Conservation (phyloP, 2,888 invertebrate species). For the Galerucella calmariensis region DNA sequence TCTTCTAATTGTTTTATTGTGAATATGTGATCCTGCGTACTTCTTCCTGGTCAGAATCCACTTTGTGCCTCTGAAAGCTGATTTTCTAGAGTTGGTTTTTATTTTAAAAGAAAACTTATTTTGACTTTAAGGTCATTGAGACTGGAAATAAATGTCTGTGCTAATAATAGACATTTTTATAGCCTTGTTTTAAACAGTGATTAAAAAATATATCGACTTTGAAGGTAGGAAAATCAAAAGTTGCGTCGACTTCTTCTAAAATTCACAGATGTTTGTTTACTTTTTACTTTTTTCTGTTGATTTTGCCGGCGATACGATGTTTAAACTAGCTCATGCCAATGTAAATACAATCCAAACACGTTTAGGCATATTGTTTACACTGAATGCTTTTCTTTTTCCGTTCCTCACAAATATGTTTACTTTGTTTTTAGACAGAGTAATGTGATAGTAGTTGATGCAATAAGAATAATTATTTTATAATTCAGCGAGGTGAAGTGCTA, state of each 20-base stretch:
- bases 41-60: no score
- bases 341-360: conserved; percentile 54
- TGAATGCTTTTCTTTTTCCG: conserved; percentile 52
- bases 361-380: conserved; percentile 53
- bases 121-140: no score
- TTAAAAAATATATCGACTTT: conserved; percentile 7
- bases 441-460: conserved; percentile 42
- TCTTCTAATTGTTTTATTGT: no score
- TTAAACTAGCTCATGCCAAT: conserved; percentile 56
- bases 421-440: conserved; percentile 49
- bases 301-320: conserved; percentile 55
- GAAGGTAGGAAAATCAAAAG: conserved; percentile 8
- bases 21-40: no score
- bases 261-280: conserved; percentile 49
- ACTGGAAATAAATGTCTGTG: neutral
- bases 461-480: conserved; percentile 21
- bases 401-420: conserved; percentile 49
- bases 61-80: no score
- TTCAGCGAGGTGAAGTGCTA: conserved; percentile 2
- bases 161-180: neutral
- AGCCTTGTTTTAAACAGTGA: neutral
- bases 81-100: no score
- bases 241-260: conserved; percentile 24
- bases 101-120: no score
- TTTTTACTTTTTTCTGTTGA: conserved; percentile 57